These are phyloP conservation scores for Erpornis zantholeuca DNA, from an alignment of 2,113 vertebrate species.

Conservation along the genomic window DNA sequence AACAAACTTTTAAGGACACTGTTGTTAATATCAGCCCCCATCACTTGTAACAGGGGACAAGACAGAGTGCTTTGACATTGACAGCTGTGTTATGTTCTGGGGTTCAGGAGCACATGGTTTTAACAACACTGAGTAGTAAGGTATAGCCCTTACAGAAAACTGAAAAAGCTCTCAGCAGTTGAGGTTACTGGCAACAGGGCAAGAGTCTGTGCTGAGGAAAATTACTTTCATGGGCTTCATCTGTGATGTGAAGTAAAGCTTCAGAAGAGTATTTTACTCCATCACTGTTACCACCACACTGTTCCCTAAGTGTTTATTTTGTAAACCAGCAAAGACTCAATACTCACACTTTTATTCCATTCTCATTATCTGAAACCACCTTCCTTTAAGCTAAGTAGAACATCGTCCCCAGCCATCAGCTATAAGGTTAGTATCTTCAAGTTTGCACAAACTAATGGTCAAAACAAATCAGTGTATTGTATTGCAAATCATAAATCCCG, in stretches of 20 bases:
- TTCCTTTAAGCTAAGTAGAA: background rate
- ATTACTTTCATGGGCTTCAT: background rate
- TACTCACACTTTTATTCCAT: background rate
- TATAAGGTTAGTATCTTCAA: background rate
- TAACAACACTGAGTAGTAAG: background rate
- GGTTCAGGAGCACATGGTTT: background rate
- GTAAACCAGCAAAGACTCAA: background rate
- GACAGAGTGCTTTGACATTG: background rate
- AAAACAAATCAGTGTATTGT: constrained; percentile 60
- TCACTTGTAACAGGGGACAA: background rate
- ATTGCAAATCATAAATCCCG: constrained; percentile 63
- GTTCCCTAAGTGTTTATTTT: background rate
- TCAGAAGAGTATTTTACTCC: background rate
- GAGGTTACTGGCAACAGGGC: background rate
- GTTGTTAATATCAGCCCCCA: too few relatives aligned
- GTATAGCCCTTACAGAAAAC: background rate
- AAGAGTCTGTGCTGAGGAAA: background rate
- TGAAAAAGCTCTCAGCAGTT: background rate
- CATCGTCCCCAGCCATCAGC: background rate
- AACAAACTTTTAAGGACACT: background rate
- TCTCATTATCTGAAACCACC: background rate
- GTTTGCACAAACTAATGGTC: constrained; percentile 63
- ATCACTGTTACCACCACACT: background rate
- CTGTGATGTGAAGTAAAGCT: background rate
- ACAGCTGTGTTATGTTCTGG: background rate